Percentiles rank a stretch among this genome's conserved stretches.
Evolutionary conservation across 2,113 vertebrate genomes (phyloP).

Genomic region (Leptosomus discolor): DNA sequence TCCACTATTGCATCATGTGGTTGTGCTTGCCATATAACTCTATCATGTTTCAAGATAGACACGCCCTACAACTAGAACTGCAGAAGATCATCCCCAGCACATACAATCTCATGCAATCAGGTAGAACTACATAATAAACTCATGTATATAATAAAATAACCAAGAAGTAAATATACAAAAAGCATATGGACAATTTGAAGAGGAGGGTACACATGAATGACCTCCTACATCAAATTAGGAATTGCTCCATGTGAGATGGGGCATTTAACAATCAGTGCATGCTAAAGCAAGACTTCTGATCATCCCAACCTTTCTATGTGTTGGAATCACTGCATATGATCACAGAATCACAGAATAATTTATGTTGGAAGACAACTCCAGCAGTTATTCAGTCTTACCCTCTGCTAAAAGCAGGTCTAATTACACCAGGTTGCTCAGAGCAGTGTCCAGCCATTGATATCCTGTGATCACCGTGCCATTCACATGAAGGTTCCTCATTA

Average conservation of each 20-base stretch:
- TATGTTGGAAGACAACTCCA: not conserved
- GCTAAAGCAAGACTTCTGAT: not conserved
- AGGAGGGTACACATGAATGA: not conserved
- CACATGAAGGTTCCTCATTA: not conserved
- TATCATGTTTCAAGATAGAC: not conserved
- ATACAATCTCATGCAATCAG: not conserved
- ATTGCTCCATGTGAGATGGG: not conserved
- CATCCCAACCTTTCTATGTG: not conserved
- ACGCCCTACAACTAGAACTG: not conserved
- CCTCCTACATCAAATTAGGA: not conserved
- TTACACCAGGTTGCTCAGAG: not conserved
- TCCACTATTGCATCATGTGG: fast-evolving
- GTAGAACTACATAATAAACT: not conserved
- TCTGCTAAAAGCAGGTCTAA: not conserved
- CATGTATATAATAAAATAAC: not conserved
- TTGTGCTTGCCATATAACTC: not conserved
- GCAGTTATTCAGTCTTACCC: not conserved
- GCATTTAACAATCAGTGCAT: not conserved
- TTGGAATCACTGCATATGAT: not conserved
- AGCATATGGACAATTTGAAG: not conserved
- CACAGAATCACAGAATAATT: not conserved
- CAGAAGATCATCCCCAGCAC: not conserved
- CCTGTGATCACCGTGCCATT: not conserved
- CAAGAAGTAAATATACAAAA: not conserved
- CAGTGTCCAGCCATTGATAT: not conserved